phyloP scores from a whole-genome alignment of 2,888 invertebrate species.

The Sceliomorpha sp. region DNA sequence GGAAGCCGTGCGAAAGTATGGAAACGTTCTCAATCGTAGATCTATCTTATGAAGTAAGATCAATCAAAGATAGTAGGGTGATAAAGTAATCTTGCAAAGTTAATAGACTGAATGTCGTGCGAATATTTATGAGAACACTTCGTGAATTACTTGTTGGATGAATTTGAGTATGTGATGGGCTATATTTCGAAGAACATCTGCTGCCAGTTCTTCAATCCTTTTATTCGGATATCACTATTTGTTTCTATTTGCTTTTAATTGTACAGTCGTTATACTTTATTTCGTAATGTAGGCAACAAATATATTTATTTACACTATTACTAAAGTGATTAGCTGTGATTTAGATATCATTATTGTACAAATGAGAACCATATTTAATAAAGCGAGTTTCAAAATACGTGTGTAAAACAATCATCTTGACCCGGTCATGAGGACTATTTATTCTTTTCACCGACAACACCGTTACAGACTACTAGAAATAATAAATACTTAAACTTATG shows the following conservation, averaged over 20 bases:
- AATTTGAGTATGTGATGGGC: too few relatives aligned
- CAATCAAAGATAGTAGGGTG: slow-evolving; percentile 37
- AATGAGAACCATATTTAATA: slow-evolving; percentile 47
- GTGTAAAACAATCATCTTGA: slow-evolving; percentile 37
- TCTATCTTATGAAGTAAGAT: slow-evolving; percentile 58
- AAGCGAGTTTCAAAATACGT: slow-evolving; percentile 37
- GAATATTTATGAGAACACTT: slow-evolving; percentile 40
- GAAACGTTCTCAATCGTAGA: slow-evolving; percentile 74
- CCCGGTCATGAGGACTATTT: slow-evolving; percentile 52
- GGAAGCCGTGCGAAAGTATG: slow-evolving; percentile 76
- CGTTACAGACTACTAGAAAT: slow-evolving; percentile 42
- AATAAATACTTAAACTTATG: slow-evolving; percentile 38
- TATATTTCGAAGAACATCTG: too few relatives aligned
- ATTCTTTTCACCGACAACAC: slow-evolving; percentile 47
- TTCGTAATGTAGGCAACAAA: slow-evolving; percentile 17
- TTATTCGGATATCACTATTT: too few relatives aligned
- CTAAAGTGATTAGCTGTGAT: slow-evolving; percentile 45
- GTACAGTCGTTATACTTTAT: slow-evolving; percentile 36
- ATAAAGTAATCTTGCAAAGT: slow-evolving; percentile 48
- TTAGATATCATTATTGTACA: slow-evolving; percentile 32
- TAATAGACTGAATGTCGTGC: slow-evolving; percentile 53
- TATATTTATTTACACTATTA: slow-evolving; percentile 40
- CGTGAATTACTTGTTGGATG: slow-evolving; percentile 4
- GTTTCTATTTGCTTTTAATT: slow-evolving; percentile 27
- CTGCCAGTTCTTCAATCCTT: too few relatives aligned